Evolutionary conservation across 2,113 vertebrate species (phyloP).

Genomic region (Sander lucioperca): DNA sequence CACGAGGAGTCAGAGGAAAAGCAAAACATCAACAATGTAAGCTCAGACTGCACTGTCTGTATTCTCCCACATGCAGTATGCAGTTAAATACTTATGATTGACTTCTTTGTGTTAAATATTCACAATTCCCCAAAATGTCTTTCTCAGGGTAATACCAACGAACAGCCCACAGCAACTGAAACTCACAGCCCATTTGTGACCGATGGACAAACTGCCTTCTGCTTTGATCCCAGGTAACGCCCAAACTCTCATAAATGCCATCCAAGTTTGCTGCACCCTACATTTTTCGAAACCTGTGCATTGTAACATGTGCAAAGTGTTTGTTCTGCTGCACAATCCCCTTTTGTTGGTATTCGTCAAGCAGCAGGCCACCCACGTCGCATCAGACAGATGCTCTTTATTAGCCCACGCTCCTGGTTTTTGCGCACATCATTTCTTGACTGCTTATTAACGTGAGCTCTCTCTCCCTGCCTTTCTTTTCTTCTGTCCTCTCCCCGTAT

Average conservation of each 20-base stretch:
- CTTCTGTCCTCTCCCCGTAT: not conserved
- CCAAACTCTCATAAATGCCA: constrained; percentile 41
- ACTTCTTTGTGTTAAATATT: not conserved
- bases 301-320: constrained; percentile 64
- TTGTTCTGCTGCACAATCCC: constrained; percentile 60
- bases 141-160: constrained; percentile 76
- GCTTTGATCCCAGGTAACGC: constrained; percentile 95
- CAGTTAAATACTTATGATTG: not conserved
- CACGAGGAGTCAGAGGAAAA: constrained; percentile 92
- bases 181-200: constrained; percentile 86
- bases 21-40: constrained; percentile 80
- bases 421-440: constrained; percentile 64
- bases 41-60: not conserved
- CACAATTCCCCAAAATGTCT: not conserved
- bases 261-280: constrained; percentile 35
- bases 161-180: constrained; percentile 81
- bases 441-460: constrained; percentile 43
- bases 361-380: constrained; percentile 77
- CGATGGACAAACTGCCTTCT: constrained; percentile 91
- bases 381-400: constrained; percentile 77
- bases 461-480: constrained; percentile 20
- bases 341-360: constrained; percentile 50
- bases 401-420: constrained; percentile 64
- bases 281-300: constrained; percentile 46
- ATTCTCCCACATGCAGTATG: not conserved